Evolutionary conservation across 2,888 invertebrate genomes (phyloP).

Genomic region (Caenorhabditis auriculariae): DNA sequence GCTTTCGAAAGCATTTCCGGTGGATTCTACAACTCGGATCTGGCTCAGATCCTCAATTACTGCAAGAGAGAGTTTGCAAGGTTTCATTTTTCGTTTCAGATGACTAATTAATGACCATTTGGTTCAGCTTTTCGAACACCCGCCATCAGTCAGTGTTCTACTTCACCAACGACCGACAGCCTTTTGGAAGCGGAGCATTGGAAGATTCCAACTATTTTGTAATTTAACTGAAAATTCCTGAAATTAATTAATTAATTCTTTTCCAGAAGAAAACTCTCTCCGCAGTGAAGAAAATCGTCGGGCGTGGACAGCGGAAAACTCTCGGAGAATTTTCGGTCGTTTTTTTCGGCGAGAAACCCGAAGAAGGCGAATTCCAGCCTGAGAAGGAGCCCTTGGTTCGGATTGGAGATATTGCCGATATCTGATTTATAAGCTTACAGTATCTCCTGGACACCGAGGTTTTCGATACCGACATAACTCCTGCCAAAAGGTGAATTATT

Average conservation of each 20-base stretch:
- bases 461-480: conserved; percentile 15
- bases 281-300: conserved; percentile 20
- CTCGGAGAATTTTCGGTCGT: conserved; percentile 29
- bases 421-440: conserved; percentile 1
- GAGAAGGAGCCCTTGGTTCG: conserved; percentile 3
- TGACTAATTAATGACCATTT: neutral
- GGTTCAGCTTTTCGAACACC: conserved; percentile 14
- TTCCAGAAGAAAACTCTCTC: conserved; percentile 24
- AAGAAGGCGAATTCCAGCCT: conserved; percentile 9
- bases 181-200: conserved; percentile 15
- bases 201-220: neutral
- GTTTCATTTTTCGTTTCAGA: neutral
- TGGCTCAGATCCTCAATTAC: conserved; percentile 15
- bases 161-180: conserved; percentile 23
- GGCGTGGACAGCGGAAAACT: conserved; percentile 16
- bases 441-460: conserved; percentile 24
- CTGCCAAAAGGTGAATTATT: conserved; percentile 3
- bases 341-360: conserved; percentile 6
- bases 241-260: neutral
- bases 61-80: conserved; percentile 20
- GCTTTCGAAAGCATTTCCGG: conserved; percentile 1
- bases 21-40: conserved; percentile 12
- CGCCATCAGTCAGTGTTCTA: conserved; percentile 29
- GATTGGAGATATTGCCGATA: neutral
- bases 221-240: neutral